These are phyloP conservation scores for Troglohyphantes excavatus DNA, from an alignment of 2,888 invertebrate genomes.

Conservation along the genomic window DNA sequence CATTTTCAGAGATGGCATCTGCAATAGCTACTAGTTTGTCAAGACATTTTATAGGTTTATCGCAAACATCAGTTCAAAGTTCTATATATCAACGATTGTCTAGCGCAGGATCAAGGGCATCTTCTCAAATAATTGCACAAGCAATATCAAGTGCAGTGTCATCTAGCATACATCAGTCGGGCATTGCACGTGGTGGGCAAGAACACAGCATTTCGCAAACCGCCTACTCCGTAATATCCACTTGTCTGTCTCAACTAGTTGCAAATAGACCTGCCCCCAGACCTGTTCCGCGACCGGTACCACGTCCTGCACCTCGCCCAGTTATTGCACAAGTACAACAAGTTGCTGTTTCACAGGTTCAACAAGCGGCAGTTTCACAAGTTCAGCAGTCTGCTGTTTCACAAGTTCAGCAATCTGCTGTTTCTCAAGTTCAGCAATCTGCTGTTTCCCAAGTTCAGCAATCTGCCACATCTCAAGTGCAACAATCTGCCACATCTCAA, in stretches of 20 bases:
- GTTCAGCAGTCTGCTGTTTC: not conserved
- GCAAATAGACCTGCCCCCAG: too few species aligned
- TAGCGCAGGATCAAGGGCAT: not conserved
- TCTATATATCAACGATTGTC: not conserved
- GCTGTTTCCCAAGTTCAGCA: not conserved
- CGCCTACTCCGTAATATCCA: not conserved
- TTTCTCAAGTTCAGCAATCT: not conserved
- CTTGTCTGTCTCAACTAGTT: not conserved
- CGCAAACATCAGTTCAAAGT: not conserved
- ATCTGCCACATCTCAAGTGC: not conserved
- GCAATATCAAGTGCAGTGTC: constrained; percentile 8
- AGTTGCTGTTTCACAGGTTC: not conserved
- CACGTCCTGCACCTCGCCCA: too few species aligned
- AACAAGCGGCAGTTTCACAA: not conserved
- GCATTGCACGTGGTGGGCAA: not conserved
- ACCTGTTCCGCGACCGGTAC: too few species aligned
- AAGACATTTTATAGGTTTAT: not conserved
- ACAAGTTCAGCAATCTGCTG: not conserved
- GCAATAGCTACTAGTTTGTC: not conserved
- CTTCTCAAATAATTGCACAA: not conserved
- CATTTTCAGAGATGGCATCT: not conserved
- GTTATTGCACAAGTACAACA: too few species aligned
- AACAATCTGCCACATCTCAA: not conserved
- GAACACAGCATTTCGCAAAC: not conserved
- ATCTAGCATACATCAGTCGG: not conserved